Evolutionary conservation across 2,113 vertebrate species (phyloP).

Genomic region (Marmota flaviventris): DNA sequence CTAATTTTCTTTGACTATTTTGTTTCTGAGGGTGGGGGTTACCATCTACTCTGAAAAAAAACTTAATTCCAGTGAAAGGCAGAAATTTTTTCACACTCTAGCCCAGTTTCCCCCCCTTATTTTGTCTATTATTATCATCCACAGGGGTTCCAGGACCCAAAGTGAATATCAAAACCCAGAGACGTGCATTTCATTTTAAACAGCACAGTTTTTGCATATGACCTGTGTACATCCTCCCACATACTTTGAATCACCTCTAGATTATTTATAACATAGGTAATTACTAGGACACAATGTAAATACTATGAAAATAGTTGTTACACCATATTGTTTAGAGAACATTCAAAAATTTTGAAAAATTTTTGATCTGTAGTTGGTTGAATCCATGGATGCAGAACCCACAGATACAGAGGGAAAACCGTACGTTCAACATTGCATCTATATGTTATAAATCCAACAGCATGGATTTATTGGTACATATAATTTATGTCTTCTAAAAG

Average conservation of each 20-base stretch:
- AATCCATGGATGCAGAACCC: neutral
- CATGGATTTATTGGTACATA: neutral
- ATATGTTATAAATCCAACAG: neutral
- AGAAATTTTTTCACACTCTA: neutral
- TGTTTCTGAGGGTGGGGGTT: neutral
- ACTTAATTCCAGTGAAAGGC: neutral
- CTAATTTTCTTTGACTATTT: neutral
- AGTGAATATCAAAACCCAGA: neutral
- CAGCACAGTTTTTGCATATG: neutral
- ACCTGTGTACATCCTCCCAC: neutral
- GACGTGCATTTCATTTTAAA: neutral
- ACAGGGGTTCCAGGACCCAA: neutral
- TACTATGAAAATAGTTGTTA: neutral
- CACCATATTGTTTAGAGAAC: neutral
- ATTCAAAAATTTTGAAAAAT: too few relatives aligned
- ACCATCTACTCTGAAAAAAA: slow-evolving; percentile 1
- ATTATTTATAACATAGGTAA: neutral
- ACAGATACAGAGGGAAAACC: too few relatives aligned
- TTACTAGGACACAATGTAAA: neutral
- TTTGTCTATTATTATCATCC: neutral
- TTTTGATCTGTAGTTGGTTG: neutral
- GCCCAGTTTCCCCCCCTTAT: neutral
- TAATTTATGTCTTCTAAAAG: neutral
- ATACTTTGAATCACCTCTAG: neutral
- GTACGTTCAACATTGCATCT: neutral